phyloP scores from a whole-genome alignment of 2,888 invertebrate genomes.

The Tenthredo livida region DNA sequence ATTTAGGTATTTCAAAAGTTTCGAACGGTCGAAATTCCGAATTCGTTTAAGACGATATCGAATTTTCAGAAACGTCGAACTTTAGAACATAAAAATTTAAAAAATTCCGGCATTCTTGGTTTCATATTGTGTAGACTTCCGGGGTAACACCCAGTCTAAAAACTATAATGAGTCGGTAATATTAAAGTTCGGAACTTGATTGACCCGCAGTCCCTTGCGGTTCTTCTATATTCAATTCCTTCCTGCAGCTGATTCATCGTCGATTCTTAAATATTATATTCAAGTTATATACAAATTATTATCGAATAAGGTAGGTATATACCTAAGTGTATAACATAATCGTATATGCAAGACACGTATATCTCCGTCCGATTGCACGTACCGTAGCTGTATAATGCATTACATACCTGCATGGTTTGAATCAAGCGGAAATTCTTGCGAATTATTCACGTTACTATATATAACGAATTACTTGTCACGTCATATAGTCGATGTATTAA shows the following conservation, averaged over 20 bases:
- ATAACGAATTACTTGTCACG: conserved; percentile 20
- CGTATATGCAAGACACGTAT: conserved; percentile 12
- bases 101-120: too few species aligned
- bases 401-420: background rate
- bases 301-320: background rate
- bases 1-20: too few species aligned
- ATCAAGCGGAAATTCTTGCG: conserved; percentile 23
- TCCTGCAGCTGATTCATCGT: background rate
- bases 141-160: too few species aligned
- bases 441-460: conserved; percentile 41
- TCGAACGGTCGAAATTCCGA: too few species aligned
- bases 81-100: too few species aligned
- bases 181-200: too few species aligned
- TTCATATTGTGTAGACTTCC: too few species aligned
- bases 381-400: background rate
- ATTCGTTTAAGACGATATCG: too few species aligned
- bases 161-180: too few species aligned
- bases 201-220: too few species aligned
- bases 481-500: background rate
- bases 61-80: too few species aligned
- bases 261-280: background rate
- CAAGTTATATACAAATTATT: background rate
- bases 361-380: background rate
- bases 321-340: background rate
- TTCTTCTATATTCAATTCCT: background rate